Evolutionary conservation across 1,140 invertebrate genomes (phyloP), one percentile per base, ranked within the genome.

Genomic region (Heliconius himera): DNA sequence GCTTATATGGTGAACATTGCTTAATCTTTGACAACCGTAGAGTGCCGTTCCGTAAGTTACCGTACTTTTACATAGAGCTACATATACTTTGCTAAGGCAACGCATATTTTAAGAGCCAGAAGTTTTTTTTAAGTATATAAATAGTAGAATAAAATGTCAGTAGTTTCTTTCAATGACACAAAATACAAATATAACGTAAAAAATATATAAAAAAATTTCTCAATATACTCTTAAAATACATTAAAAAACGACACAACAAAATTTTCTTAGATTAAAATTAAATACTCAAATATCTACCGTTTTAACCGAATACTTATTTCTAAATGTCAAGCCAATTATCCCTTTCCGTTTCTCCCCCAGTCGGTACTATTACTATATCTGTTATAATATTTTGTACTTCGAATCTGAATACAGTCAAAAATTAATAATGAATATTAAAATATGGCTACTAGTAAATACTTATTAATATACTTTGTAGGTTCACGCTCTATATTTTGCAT

Each of bases 321-420:
- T 66, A 26, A 66, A 66, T 16, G 60, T 66, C 26, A 66, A 66
- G 60, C 60, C 60, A 66, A 66, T 66, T 66, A 66, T 29, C 60
- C 26, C 22, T 66, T 66, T 16, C 60, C 26, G 60, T 66, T 66
- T 66, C 60, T 66, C 11, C 60, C 26, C 22, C 60, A 66, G 22
- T 22, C 60, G 60, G 11, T 29, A 3, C 60, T 22, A 66, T 29
- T 66, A 66, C 22, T 20, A 60, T 26, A 60, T 60, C 56, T 22
- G 60, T 66, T 16, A 66, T 29, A 29, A 26, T 56, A 66, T 66
- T 66, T 66, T 4, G 13, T 66, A 66, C 26, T 66, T 60, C 60
- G 60, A 66, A 29, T 16, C 22, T 66, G 26, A 66, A 66, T 66
- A 66, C 60, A 29, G 11, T 66, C 11, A 13, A 29, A 29, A 66